Evolutionary conservation across 30 jellyfish, hydroid and myxozoan genomes (phyloP), one percentile per base, ranked within the genome.

Genomic region (Nemopilema nomurai): DNA sequence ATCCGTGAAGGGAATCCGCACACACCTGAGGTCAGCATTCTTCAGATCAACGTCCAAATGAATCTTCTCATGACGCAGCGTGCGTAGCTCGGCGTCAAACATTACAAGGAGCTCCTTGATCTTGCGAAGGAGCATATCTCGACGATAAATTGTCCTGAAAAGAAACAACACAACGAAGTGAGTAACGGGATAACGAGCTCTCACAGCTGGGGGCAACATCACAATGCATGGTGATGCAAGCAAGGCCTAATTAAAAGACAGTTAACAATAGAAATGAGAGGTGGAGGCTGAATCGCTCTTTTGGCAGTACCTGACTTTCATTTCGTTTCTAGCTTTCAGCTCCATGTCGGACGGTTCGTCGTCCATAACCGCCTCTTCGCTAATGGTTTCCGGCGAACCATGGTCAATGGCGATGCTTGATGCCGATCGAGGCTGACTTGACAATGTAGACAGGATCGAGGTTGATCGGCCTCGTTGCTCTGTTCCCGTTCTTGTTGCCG

Each of bases 1-100:
- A n/a, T n/a, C n/a, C n/a, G n/a, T n/a, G n/a, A n/a, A n/a, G n/a
- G n/a, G n/a, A 13, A 41, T 41, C 13, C 49, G 64, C 31, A 72
- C 83, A 16, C 63, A 93, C 98, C 97, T 88, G 21, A 93, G 90
- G 26, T 93, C 97, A 52, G 98, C 98, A 67, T 88, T 93, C 80
- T 93, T 93, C 87, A 93, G 65, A 22, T 76, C 96, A 50, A 85
- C 96, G 67, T 93, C 98, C 52, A 93, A 65, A 50, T 53, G 93
- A 9, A 89, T 73, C 86, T 93, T 93, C 20, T 89, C 96, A 24
- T 88, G 92, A 24, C 97, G 93, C 28, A 93, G 53, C n/a, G 63
- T 20, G 28, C 91, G 76, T 71, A 93, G 51, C 28, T 84, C 97
- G 18, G 92, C 94, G 78, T 93, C 98, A 86, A 93, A 93, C 8